Evolutionary conservation across 2,113 vertebrate genomes (phyloP).

Genomic region (Corythoichthys haematopterus): DNA sequence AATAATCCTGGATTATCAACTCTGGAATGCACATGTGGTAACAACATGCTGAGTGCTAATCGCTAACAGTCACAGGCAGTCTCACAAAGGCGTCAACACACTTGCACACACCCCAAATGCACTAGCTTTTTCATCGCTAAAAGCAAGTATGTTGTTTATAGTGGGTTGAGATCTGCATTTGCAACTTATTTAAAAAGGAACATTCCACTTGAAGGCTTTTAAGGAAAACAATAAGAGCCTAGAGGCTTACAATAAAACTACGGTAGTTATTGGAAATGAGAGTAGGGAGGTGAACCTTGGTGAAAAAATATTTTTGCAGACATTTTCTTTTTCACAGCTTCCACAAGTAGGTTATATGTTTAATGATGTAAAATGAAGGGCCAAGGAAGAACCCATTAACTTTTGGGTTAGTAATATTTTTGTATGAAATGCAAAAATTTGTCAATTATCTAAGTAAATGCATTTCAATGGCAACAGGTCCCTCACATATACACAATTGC

Average conservation of each 20-base stretch:
- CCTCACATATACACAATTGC: neutral
- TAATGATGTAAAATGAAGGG: neutral
- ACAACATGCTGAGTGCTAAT: slow-evolving; percentile 57
- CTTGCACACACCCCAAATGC: slow-evolving; percentile 14
- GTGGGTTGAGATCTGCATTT: slow-evolving; percentile 15
- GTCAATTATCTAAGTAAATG: neutral
- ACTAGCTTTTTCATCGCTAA: slow-evolving; percentile 2
- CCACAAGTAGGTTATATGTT: neutral
- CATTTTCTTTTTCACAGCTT: slow-evolving; percentile 17
- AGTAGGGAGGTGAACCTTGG: slow-evolving; percentile 34
- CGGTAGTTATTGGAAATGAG: slow-evolving; percentile 48
- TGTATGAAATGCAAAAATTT: neutral
- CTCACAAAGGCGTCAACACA: slow-evolving; percentile 16
- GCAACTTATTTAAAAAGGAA: slow-evolving; percentile 59
- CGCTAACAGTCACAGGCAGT: slow-evolving; percentile 40
- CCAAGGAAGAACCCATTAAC: neutral
- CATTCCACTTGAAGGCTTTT: slow-evolving; percentile 51
- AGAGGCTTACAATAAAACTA: slow-evolving; percentile 51
- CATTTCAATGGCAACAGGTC: neutral
- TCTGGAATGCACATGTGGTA: slow-evolving; percentile 57
- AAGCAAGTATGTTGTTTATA: slow-evolving; percentile 16
- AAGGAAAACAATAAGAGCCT: slow-evolving; percentile 57
- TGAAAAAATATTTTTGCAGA: slow-evolving; percentile 17
- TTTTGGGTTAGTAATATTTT: neutral
- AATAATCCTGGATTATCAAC: slow-evolving; percentile 67